Evolutionary conservation across 2,888 invertebrate species (phyloP), one percentile per base, ranked within the genome.

Genomic region (Eueremaeus valkanovi): DNA sequence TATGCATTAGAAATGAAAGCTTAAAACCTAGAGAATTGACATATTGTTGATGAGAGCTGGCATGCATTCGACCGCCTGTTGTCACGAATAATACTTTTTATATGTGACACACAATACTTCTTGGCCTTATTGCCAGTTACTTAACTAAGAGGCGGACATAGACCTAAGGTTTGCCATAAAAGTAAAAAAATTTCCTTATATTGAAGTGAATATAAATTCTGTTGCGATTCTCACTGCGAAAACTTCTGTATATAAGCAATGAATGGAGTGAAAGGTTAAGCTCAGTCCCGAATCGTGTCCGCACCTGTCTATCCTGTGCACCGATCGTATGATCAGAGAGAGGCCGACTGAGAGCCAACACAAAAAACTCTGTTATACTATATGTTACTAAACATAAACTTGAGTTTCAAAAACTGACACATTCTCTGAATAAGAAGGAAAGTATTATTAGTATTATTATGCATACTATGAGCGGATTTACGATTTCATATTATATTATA

Each of bases 341-440:
- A 33, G 63, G 63, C 63, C 63, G 63, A 31, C 63, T 24, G 16
- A 55, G 24, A 55, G 55, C 6, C 9, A 24, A 31, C 13, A 36
- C 31, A 63, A 31, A 68, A 68, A 68, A 68, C 40, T 36, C 24
- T 68, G 42, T 40, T 36, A 68, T 40, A 68, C 68, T 68, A 68
- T 42, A 40, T 42, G 42, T 68, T 40, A 68, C 68, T 68, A 68
- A 68, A 40, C 68, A 68, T 68, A 68, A 42, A 68, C 68, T 68
- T 24, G 68, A 42, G 40, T 40, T 40, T n/a, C 18, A 63, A 36
- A 18, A 33, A 33, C 63, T 63, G 63, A 63, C 63, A 63, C 33
- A 63, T 63, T 55, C 55, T 55, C n/a, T 51, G 9, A 3, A n/a
- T 24, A 21, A 3, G 11, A 63, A 40, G 36, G 33, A 68, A 40